These are phyloP conservation scores for Sesamia inferens DNA, from an alignment of 2,888 invertebrate species.

Conservation along the genomic window DNA sequence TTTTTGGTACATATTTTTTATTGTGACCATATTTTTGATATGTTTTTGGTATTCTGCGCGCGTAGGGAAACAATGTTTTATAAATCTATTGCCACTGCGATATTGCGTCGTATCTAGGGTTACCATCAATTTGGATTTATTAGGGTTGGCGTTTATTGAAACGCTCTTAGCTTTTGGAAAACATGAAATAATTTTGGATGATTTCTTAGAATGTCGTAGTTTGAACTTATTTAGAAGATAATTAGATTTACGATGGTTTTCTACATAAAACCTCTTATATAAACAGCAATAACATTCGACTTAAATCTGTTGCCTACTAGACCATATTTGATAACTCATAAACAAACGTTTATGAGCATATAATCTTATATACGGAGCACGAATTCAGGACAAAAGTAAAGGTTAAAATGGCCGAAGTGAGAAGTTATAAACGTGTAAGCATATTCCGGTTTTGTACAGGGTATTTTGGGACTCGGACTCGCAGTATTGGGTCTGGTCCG, in stretches of 20 bases:
- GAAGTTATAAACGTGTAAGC: conserved; percentile 72
- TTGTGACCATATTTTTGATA: conserved; percentile 44
- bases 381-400: conserved; percentile 44
- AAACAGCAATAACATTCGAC: not conserved
- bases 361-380: conserved; percentile 7
- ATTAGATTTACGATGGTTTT: not conserved
- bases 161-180: conserved; percentile 18
- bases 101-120: conserved; percentile 50
- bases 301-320: conserved; percentile 1
- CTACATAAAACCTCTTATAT: not conserved
- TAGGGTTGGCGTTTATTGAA: conserved; percentile 48
- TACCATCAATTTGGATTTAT: conserved; percentile 55
- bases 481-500: conserved; percentile 48
- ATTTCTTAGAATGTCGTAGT: not conserved
- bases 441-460: conserved; percentile 77
- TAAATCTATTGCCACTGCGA: conserved; percentile 48
- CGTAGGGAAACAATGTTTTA: conserved; percentile 48
- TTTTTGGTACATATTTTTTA: conserved; percentile 46
- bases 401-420: conserved; percentile 64
- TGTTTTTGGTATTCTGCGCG: conserved; percentile 37
- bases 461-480: conserved; percentile 67
- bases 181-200: not conserved
- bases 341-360: no score
- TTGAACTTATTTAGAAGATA: conserved; percentile 1
- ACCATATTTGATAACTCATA: conserved; percentile 17